These are phyloP conservation scores for Arrhopalites spinosus DNA, from an alignment of 2,888 invertebrate genomes.

Conservation along the genomic window DNA sequence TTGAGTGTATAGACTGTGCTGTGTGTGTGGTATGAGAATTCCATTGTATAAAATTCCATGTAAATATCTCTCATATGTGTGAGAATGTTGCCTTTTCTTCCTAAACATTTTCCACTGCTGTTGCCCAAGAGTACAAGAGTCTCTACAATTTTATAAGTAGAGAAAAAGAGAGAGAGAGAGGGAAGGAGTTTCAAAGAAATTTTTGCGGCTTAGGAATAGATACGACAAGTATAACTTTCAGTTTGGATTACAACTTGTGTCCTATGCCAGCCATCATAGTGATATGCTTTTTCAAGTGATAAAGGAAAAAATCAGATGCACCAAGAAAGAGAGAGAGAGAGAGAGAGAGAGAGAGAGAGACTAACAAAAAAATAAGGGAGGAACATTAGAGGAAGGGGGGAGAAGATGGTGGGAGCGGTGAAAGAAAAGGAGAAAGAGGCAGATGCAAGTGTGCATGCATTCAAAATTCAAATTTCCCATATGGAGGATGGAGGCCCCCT, in stretches of 20 bases:
- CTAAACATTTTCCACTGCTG: background rate
- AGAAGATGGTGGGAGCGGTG: background rate
- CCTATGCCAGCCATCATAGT: too few species aligned
- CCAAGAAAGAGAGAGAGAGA: too few species aligned
- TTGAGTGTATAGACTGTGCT: too few species aligned
- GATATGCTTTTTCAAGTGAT: too few species aligned
- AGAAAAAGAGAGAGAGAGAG: background rate
- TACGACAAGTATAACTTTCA: too few species aligned
- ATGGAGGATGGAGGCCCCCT: background rate
- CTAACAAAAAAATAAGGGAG: too few species aligned
- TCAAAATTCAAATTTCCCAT: constrained; percentile 32
- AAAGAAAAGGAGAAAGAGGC: too few species aligned
- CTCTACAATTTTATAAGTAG: background rate
- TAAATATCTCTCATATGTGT: background rate
- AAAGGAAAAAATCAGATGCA: too few species aligned
- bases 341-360: too few species aligned
- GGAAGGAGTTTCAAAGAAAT: too few species aligned
- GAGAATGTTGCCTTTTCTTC: background rate
- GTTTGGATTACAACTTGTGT: too few species aligned
- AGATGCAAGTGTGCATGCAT: constrained; percentile 1
- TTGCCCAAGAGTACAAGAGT: background rate
- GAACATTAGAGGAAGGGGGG: background rate
- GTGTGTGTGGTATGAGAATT: background rate
- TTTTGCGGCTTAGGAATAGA: too few species aligned
- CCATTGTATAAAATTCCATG: background rate